Conservation (phyloP, 2,888 invertebrate species). For the Habroteleia sp. region DNA sequence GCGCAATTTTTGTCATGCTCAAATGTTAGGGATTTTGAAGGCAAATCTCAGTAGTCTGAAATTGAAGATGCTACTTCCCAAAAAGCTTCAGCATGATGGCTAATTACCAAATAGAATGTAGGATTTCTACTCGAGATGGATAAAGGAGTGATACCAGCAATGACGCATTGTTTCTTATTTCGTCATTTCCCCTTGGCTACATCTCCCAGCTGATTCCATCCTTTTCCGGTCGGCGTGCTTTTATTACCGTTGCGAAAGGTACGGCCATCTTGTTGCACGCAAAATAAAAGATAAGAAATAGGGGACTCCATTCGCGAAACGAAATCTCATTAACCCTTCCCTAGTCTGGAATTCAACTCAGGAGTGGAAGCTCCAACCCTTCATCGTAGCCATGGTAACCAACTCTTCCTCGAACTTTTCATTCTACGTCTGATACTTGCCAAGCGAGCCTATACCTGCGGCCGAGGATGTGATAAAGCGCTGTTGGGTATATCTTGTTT, state of each 20-base stretch:
- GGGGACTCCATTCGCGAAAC: slow-evolving; percentile 65
- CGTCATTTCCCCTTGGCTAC: slow-evolving; percentile 3
- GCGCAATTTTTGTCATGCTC: too few species aligned
- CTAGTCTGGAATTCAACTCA: slow-evolving; percentile 55
- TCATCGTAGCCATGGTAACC: slow-evolving; percentile 65
- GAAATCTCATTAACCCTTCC: slow-evolving; percentile 67
- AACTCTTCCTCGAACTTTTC: slow-evolving; percentile 63
- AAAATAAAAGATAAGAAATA: slow-evolving; percentile 62
- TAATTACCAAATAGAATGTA: too few species aligned
- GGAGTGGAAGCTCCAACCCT: slow-evolving; percentile 64
- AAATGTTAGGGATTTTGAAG: too few species aligned
- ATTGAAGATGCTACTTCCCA: too few species aligned
- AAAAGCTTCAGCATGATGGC: too few species aligned
- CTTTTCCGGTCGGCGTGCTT: slow-evolving; percentile 31
- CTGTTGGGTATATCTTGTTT: slow-evolving; percentile 32
- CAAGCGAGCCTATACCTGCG: slow-evolving; percentile 51
- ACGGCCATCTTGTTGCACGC: slow-evolving; percentile 63
- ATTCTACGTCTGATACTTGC: slow-evolving; percentile 50
- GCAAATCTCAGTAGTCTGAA: too few species aligned
- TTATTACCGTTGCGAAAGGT: slow-evolving; percentile 55
- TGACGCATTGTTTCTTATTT: slow-evolving; percentile 3
- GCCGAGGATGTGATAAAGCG: slow-evolving; percentile 33
- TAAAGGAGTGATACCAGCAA: neutral
- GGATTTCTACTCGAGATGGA: too few species aligned
- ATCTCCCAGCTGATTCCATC: slow-evolving; percentile 4